Evolutionary conservation across 2,888 invertebrate genomes (phyloP).

Genomic region (Chelonus formosanus): DNA sequence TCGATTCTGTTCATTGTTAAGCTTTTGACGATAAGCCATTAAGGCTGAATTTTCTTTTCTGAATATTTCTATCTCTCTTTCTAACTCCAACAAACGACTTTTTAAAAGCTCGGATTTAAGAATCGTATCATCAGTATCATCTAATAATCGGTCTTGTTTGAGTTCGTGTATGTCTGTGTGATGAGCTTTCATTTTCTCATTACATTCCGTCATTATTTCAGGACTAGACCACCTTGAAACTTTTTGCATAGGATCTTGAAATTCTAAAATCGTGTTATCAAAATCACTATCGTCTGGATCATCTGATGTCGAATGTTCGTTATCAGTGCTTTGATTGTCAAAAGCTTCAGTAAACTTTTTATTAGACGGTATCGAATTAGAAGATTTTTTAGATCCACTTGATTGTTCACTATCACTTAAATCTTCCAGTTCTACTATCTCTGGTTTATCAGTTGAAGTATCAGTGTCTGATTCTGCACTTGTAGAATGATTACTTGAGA

Average conservation of each 20-base stretch:
- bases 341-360: constrained; percentile 16
- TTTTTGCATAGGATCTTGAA: constrained; percentile 8
- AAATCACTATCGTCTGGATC: constrained; percentile 40
- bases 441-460: constrained; percentile 24
- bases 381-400: no score
- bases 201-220: constrained; percentile 18
- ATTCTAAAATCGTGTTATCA: constrained; percentile 36
- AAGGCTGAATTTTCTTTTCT: constrained; percentile 68
- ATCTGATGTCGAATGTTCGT: constrained; percentile 37
- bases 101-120: constrained; percentile 71
- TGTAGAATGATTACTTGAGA: constrained; percentile 57
- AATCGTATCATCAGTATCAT: constrained; percentile 64
- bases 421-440: constrained; percentile 7
- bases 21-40: constrained; percentile 59
- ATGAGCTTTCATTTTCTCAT: background rate
- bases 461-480: constrained; percentile 54
- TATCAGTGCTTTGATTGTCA: constrained; percentile 43
- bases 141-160: constrained; percentile 21
- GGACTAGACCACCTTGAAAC: no score
- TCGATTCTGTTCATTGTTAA: constrained; percentile 67
- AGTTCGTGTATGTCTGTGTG: constrained; percentile 51
- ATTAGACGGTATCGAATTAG: no score
- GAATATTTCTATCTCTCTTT: constrained; percentile 71
- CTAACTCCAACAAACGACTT: constrained; percentile 72
- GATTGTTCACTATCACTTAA: no score